Percentiles rank a stretch among this genome's conserved stretches.
phyloP scores from a whole-genome alignment of 2,113 vertebrate species.

The Nyctibius bracteatus region DNA sequence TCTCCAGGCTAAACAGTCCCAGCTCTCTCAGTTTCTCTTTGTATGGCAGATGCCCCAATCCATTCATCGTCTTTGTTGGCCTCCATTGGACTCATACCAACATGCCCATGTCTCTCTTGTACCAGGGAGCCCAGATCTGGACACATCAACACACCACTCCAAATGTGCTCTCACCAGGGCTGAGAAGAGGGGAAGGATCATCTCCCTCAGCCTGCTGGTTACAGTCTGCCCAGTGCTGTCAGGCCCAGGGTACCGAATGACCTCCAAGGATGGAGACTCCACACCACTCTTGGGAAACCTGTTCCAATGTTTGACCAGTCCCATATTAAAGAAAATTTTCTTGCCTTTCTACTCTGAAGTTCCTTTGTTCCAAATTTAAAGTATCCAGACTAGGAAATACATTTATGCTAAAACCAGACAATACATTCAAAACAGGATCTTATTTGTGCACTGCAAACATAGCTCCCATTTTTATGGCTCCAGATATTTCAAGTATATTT shows the following conservation, averaged over 20 bases:
- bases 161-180: background rate
- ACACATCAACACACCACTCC: background rate
- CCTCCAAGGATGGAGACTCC: background rate
- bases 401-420: background rate
- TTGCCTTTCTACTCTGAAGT: background rate
- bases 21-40: background rate
- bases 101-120: rapidly evolving
- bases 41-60: background rate
- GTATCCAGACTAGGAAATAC: background rate
- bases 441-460: background rate
- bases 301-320: background rate
- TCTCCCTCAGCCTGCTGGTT: background rate
- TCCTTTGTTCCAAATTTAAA: background rate
- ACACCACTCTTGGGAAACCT: background rate
- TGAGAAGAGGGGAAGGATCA: background rate
- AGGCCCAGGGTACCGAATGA: background rate
- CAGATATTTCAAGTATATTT: background rate
- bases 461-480: background rate
- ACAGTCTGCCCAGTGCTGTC: background rate
- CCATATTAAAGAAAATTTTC: background rate
- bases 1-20: background rate
- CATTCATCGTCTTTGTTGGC: background rate
- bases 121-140: background rate
- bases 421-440: background rate
- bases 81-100: background rate